phyloP scores from a whole-genome alignment of 2,797 vertebrate species.

The Myotis myotis region DNA sequence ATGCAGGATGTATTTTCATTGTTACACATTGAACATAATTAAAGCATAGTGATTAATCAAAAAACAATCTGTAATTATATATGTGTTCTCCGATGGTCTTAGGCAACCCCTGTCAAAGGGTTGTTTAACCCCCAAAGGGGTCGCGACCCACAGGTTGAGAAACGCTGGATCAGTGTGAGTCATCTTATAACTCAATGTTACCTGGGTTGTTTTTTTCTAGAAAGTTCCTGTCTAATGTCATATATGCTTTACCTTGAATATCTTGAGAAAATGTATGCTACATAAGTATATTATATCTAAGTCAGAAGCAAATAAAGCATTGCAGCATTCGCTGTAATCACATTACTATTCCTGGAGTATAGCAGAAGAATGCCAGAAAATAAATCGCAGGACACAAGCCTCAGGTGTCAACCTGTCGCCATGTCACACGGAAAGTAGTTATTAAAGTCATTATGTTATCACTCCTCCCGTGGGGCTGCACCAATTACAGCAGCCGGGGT shows the following conservation, averaged over 20 bases:
- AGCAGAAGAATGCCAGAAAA: slow-evolving; percentile 81
- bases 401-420: slow-evolving; percentile 83
- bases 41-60: no score
- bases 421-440: slow-evolving; percentile 82
- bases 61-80: no score
- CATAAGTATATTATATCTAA: slow-evolving; percentile 37
- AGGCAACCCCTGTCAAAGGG: no score
- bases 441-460: slow-evolving; percentile 87
- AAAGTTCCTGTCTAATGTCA: background rate
- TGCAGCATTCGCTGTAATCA: slow-evolving; percentile 67
- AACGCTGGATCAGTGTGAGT: background rate
- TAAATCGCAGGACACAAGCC: slow-evolving; percentile 83
- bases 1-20: no score
- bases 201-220: background rate
- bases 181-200: background rate
- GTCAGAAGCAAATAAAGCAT: slow-evolving; percentile 63
- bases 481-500: slow-evolving; percentile 82
- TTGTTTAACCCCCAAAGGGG: no score
- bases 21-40: no score
- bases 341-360: slow-evolving; percentile 77
- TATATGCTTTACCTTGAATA: slow-evolving; percentile 4
- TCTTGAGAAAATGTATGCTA: slow-evolving; percentile 1
- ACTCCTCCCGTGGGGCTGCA: slow-evolving; percentile 80
- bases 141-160: no score
- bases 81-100: no score